phyloP scores from a whole-genome alignment of 2,797 vertebrate species.

The Premnoplex brunnescens region DNA sequence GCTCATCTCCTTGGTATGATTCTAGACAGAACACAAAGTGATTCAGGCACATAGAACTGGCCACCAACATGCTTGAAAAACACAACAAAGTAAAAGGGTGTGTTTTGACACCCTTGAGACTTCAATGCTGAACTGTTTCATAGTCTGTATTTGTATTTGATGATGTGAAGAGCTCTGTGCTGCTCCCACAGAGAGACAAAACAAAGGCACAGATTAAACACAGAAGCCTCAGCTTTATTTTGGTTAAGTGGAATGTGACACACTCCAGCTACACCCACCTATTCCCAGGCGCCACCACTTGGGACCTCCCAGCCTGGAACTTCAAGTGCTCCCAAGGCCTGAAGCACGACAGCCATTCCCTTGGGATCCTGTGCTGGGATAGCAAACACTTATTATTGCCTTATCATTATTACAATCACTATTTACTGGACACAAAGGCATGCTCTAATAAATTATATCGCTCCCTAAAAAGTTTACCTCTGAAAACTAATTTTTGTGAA shows the following conservation, averaged over 20 bases:
- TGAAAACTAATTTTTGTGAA: background rate
- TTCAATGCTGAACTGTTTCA: background rate
- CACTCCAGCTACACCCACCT: background rate
- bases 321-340: background rate
- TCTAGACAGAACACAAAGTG: background rate
- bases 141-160: background rate
- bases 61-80: background rate
- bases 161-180: background rate
- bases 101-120: rapidly evolving
- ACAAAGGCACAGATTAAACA: background rate
- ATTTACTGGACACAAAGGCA: background rate
- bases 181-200: background rate
- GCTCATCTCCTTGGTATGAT: background rate
- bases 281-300: background rate
- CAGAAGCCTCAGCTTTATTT: background rate
- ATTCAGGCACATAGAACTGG: background rate
- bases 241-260: background rate
- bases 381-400: background rate
- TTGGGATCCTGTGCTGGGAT: rapidly evolving
- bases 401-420: background rate
- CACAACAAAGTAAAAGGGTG: background rate
- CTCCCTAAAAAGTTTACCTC: background rate
- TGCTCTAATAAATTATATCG: background rate
- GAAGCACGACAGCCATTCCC: background rate
- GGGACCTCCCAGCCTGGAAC: background rate